These are phyloP conservation scores for Netelia inedita DNA, from an alignment of 2,888 invertebrate genomes.

Conservation along the genomic window DNA sequence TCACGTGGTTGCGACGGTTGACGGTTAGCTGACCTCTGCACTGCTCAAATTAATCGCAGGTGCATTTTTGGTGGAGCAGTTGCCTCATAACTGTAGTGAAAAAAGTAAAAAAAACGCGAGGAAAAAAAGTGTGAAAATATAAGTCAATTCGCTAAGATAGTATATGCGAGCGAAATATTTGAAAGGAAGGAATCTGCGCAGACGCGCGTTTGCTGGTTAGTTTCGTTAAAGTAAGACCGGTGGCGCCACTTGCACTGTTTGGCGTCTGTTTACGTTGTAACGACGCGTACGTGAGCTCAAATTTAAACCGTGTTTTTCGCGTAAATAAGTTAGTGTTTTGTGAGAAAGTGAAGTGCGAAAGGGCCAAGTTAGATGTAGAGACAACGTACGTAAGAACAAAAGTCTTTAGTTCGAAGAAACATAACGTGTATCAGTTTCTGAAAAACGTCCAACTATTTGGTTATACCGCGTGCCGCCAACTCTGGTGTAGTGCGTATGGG, in stretches of 20 bases:
- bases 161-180: neutral
- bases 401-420: neutral
- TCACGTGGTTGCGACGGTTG: too few species aligned
- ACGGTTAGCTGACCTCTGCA: neutral
- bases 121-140: neutral
- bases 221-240: conserved; percentile 27
- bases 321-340: neutral
- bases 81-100: neutral
- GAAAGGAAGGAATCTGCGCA: conserved; percentile 40
- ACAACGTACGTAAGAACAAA: neutral
- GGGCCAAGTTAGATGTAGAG: neutral
- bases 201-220: conserved; percentile 39
- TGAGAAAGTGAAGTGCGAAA: neutral
- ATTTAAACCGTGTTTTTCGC: conserved; percentile 54
- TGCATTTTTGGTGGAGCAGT: neutral
- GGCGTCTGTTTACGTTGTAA: conserved; percentile 48
- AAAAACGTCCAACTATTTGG: neutral
- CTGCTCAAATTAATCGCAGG: neutral
- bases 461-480: neutral
- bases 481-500: neutral
- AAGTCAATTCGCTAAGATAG: neutral
- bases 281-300: conserved; percentile 17
- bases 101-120: neutral
- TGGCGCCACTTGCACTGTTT: conserved; percentile 54
- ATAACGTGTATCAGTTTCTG: neutral